Percentiles rank a stretch among this genome's conserved stretches.
Conservation (phyloP, 2,888 invertebrate genomes). For the Nomada flava region DNA sequence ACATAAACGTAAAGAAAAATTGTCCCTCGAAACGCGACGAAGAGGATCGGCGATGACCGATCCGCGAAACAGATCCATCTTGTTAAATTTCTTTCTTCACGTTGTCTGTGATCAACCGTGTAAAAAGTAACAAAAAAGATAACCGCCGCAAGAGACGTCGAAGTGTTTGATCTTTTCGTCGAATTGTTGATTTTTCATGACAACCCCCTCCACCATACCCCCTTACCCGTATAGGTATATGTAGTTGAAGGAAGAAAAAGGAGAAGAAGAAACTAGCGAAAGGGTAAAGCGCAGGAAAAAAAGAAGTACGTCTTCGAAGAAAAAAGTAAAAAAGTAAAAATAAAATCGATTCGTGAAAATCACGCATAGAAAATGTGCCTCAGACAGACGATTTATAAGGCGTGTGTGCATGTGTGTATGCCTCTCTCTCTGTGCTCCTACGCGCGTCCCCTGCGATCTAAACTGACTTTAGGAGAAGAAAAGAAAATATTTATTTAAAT, state of each 20-base stretch:
- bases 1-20: not conserved
- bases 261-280: not conserved
- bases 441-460: constrained; percentile 15
- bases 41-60: constrained; percentile 6
- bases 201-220: not conserved
- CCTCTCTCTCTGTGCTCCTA: not conserved
- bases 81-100: constrained; percentile 43
- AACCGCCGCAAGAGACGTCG: constrained; percentile 11
- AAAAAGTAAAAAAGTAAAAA: not conserved
- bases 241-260: not conserved
- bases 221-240: not conserved
- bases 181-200: not conserved
- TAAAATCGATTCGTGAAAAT: constrained; percentile 16
- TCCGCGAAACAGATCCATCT: not conserved
- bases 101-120: constrained; percentile 64
- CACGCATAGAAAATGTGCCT: constrained; percentile 54
- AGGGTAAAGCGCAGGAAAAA: not conserved
- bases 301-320: not conserved
- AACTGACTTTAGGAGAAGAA: not conserved
- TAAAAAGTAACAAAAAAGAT: constrained; percentile 1
- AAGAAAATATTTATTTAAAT: constrained; percentile 40
- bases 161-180: constrained; percentile 34
- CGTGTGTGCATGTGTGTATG: constrained; percentile 13
- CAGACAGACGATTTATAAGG: constrained; percentile 51
- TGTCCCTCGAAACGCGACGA: constrained; percentile 5